A percentile compares a stretch with the other conserved stretches of the same genome.
Conservation (phyloP, 2,888 invertebrate species). For the Caenorhabditis sp. region DNA sequence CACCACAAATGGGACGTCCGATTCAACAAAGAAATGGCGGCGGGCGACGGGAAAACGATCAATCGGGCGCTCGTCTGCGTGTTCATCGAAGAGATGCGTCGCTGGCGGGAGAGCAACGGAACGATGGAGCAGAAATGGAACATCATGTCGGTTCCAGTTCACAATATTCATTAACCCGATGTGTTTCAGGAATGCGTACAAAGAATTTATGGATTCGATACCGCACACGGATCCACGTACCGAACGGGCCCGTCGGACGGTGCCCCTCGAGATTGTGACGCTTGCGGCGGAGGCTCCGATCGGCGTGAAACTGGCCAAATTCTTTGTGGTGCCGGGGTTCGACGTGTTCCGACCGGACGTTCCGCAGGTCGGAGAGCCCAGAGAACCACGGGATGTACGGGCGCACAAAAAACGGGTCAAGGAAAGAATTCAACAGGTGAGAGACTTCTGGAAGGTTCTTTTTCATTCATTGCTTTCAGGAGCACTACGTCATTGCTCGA, state of each 20-base stretch:
- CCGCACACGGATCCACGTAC: slow-evolving; percentile 10
- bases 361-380: too few relatives aligned
- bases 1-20: slow-evolving; percentile 29
- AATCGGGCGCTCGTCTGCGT: slow-evolving; percentile 5
- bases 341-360: slow-evolving; percentile 26
- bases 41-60: neutral
- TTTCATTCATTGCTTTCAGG: too few relatives aligned
- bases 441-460: slow-evolving; percentile 21
- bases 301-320: slow-evolving; percentile 22
- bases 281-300: slow-evolving; percentile 21
- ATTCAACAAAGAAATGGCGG: slow-evolving; percentile 3
- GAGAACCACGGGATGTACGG: too few relatives aligned
- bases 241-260: neutral
- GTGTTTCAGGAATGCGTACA: slow-evolving; percentile 13
- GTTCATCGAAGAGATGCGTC: slow-evolving; percentile 3
- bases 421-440: slow-evolving; percentile 5
- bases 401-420: too few relatives aligned
- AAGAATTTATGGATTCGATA: slow-evolving; percentile 10
- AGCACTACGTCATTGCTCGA: slow-evolving; percentile 16
- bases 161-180: too few relatives aligned
- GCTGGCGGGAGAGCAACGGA: neutral
- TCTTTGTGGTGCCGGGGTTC: slow-evolving; percentile 31
- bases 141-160: neutral
- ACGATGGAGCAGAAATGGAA: neutral
- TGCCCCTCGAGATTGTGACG: slow-evolving; percentile 10